A percentile compares a stretch with the other conserved stretches of the same genome.
phyloP scores from a whole-genome alignment of 2,113 vertebrate species.

The Melanerpes formicivorus region DNA sequence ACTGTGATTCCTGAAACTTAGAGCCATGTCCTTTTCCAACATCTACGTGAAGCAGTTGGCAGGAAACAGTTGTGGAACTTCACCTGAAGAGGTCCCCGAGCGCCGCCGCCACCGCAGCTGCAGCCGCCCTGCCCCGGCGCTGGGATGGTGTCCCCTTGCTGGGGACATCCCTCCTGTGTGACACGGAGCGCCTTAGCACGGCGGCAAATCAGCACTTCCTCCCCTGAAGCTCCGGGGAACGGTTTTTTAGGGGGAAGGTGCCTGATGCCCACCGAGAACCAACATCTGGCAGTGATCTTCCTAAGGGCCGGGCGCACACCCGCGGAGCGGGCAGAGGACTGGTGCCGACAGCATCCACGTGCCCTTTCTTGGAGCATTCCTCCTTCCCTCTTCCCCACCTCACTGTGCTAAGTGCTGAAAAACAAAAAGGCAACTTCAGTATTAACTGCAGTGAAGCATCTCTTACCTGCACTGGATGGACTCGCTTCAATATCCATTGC shows the following conservation, averaged over 20 bases:
- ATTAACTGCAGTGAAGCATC: slow-evolving; percentile 73
- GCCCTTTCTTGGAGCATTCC: slow-evolving; percentile 69
- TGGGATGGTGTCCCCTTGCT: background rate
- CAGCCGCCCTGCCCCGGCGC: background rate
- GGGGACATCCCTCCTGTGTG: accelerated
- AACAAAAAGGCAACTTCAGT: slow-evolving; percentile 62
- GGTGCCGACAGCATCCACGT: background rate
- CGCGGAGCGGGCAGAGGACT: background rate
- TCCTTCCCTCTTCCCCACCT: slow-evolving; percentile 20
- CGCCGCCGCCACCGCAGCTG: background rate
- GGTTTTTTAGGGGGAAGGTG: background rate
- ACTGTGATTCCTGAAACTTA: slow-evolving; percentile 76
- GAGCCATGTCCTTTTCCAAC: slow-evolving; percentile 73
- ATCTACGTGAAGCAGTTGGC: slow-evolving; percentile 69
- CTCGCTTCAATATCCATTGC: slow-evolving; percentile 44
- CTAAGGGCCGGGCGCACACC: accelerated
- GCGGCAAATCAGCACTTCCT: background rate
- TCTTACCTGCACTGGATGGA: slow-evolving; percentile 66
- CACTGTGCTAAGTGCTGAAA: slow-evolving; percentile 75
- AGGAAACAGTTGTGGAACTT: slow-evolving; percentile 70
- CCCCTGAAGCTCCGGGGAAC: background rate
- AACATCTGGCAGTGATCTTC: background rate
- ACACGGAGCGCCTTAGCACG: background rate
- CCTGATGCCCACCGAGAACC: background rate
- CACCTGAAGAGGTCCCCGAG: background rate